Evolutionary conservation across 92 coral and sea anemone species (phyloP).

Genomic region (Isaurus tuberculatus): DNA sequence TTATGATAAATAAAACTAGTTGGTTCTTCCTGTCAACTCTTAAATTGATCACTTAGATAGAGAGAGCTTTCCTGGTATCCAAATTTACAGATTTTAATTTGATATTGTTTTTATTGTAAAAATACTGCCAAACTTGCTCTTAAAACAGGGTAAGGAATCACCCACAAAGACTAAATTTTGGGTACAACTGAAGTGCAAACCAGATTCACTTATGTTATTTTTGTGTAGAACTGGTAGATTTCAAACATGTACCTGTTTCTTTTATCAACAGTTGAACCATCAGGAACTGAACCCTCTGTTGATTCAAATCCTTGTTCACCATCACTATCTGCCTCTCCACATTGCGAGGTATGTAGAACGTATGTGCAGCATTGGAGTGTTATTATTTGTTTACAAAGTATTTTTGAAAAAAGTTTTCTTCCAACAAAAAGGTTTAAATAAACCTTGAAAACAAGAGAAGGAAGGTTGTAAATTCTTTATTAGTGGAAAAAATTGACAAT

Average conservation of each 20-base stretch:
- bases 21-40: not conserved
- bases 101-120: no score
- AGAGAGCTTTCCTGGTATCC: not conserved
- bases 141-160: not conserved
- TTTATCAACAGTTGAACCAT: constrained; percentile 70
- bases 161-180: not conserved
- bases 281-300: constrained; percentile 71
- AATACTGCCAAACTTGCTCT: not conserved
- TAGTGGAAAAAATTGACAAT: no score
- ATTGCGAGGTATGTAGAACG: constrained; percentile 64
- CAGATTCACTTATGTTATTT: not conserved
- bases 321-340: constrained; percentile 82
- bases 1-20: not conserved
- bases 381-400: no score
- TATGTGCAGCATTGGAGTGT: not conserved
- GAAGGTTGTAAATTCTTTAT: no score
- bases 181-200: not conserved
- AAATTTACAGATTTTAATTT: not conserved
- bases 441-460: no score
- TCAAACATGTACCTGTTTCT: not conserved
- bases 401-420: not conserved
- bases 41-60: not conserved
- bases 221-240: not conserved
- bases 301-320: constrained; percentile 86
- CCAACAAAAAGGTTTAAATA: no score